phyloP scores from a whole-genome alignment of 2,888 invertebrate genomes.

The Ceraclea dissimilis region DNA sequence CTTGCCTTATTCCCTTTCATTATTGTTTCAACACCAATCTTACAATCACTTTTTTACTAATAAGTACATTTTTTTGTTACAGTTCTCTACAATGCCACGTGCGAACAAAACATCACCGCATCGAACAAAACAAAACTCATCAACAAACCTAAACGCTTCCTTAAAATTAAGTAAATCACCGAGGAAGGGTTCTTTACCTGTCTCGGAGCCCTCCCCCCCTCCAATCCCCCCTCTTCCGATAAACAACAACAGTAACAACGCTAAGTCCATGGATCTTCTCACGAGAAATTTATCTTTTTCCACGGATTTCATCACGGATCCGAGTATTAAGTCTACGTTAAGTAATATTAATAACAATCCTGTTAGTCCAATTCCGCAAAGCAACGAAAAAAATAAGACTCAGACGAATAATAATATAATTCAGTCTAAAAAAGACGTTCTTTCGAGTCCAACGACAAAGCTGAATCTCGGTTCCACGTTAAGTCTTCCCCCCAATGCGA shows the following conservation, averaged over 20 bases:
- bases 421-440: slow-evolving; percentile 19
- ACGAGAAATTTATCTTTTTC: slow-evolving; percentile 46
- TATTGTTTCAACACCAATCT: too few species aligned
- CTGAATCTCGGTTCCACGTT: slow-evolving; percentile 20
- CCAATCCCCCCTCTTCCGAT: slow-evolving; percentile 29
- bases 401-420: slow-evolving; percentile 16
- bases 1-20: too few species aligned
- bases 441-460: slow-evolving; percentile 20
- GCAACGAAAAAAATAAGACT: slow-evolving; percentile 18
- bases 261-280: slow-evolving; percentile 41
- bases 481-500: slow-evolving; percentile 22
- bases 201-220: slow-evolving; percentile 29
- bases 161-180: slow-evolving; percentile 42
- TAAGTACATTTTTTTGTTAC: too few species aligned
- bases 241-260: slow-evolving; percentile 31
- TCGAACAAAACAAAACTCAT: slow-evolving; percentile 39
- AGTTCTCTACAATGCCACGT: slow-evolving; percentile 58
- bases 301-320: slow-evolving; percentile 36
- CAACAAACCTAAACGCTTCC: slow-evolving; percentile 31
- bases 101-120: slow-evolving; percentile 47
- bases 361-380: background rate
- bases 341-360: slow-evolving; percentile 44
- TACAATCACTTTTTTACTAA: too few species aligned
- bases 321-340: slow-evolving; percentile 29
- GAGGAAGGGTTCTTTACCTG: slow-evolving; percentile 32